A percentile compares a stretch with the other conserved stretches of the same genome.
These are phyloP conservation scores for Agapostemon virescens DNA, from an alignment of 2,888 invertebrate species.

Conservation along the genomic window DNA sequence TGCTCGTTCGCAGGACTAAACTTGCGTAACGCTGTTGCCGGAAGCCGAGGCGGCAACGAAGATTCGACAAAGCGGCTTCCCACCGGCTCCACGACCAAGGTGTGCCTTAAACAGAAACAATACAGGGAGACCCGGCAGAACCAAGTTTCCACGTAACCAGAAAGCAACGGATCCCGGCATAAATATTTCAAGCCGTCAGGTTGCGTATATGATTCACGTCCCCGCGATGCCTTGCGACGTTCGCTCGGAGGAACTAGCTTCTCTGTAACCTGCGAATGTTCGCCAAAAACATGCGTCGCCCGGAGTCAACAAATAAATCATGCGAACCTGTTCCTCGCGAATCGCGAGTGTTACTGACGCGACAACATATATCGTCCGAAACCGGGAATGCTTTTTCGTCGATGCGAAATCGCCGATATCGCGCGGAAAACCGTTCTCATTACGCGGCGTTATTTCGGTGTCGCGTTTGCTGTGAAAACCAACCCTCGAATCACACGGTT, in stretches of 20 bases:
- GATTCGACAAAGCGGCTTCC: constrained; percentile 50
- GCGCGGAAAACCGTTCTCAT: neutral
- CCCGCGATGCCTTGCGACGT: constrained; percentile 30
- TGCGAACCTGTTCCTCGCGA: constrained; percentile 19
- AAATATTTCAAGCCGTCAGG: constrained; percentile 54
- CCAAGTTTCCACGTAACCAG: constrained; percentile 42
- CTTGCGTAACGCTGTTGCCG: constrained; percentile 2
- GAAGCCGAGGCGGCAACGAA: constrained; percentile 23
- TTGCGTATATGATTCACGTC: constrained; percentile 44
- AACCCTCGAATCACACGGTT: neutral
- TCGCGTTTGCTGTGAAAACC: neutral
- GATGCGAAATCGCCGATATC: neutral
- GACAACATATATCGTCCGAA: neutral
- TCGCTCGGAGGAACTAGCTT: constrained; percentile 11
- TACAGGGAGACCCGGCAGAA: constrained; percentile 25
- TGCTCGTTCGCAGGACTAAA: constrained; percentile 11
- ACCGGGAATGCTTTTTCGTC: neutral
- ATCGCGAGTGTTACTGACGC: constrained; percentile 23
- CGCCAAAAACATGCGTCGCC: constrained; percentile 30
- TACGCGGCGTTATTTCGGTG: neutral
- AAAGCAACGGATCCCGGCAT: constrained; percentile 38
- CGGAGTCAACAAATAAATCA: constrained; percentile 43
- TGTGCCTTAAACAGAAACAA: constrained; percentile 54
- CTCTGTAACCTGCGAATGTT: constrained; percentile 17
- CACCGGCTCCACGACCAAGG: constrained; percentile 27